Evolutionary conservation across 2,113 vertebrate genomes (phyloP), one percentile per base, ranked within the genome.

Genomic region (Ploceus nigricollis): DNA sequence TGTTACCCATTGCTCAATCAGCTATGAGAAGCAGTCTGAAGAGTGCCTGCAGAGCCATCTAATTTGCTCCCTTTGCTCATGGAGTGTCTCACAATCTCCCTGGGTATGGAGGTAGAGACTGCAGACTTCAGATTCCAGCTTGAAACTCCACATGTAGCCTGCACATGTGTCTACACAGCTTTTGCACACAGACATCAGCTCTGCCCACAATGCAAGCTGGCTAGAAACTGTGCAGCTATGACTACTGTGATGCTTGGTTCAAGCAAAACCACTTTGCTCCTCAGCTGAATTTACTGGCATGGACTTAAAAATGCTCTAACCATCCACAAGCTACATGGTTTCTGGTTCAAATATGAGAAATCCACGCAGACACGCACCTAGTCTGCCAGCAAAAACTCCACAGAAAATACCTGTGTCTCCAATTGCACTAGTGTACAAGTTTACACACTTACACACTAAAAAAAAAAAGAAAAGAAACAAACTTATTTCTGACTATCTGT

Each of bases 381-480:
- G 21, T 17, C 35, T 48, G 68, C 15, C 77, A 93, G 40, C 7
- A 81, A 83, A 77, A 77, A 30, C 9, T 48, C n/a, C 40, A 45
- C 31, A 91, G 44, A 64, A 44, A 87, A 47, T 13, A 53, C 7
- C 6, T 7, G 2, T 24, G 66, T 30, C 58, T 87, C 31, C 40
- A 93, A 47, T 1, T 33, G 33, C 28, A 51, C 19, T 24, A 48
- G 23, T 24, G 35, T 39, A 33, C 10, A 54, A 13, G 6, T 33
- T 82, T n/a, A 50, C 11, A 35, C 11, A 31, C 21, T 69, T 60
- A 20, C 42, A 42, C 15, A 35, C 47, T 17, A 16, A 65, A 15
- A 57, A 19, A 61, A 58, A 33, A 27, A 76, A 60, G 0, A n/a
- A n/a, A n/a, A 25, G 0, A 50, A 56, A 31, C 2, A 10, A 4